These are phyloP conservation scores for Enteromius treurensis DNA, from an alignment of 2,797 vertebrate genomes.

Conservation along the genomic window DNA sequence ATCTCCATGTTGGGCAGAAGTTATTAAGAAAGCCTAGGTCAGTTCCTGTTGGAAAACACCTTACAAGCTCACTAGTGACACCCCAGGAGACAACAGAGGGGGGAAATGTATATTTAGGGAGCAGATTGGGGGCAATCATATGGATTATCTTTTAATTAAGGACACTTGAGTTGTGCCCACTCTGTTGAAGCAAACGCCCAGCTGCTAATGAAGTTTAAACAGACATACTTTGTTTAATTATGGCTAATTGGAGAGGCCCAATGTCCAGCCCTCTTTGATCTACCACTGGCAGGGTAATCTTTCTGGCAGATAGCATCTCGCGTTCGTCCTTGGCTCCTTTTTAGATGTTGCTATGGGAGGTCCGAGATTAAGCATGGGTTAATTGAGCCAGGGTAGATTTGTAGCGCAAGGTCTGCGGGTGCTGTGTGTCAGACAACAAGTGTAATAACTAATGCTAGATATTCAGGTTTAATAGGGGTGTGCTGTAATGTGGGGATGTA, in stretches of 20 bases:
- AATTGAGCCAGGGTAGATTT: constrained; percentile 80
- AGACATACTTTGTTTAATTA: constrained; percentile 99
- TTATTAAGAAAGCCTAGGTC: constrained; percentile 41
- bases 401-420: constrained; percentile 37
- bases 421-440: constrained; percentile 13
- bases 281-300: constrained; percentile 90
- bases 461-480: background rate
- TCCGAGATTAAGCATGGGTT: constrained; percentile 88
- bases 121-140: constrained; percentile 92
- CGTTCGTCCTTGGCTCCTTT: constrained; percentile 81
- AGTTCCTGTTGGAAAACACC: constrained; percentile 36
- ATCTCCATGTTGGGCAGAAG: constrained; percentile 18
- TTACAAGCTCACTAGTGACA: constrained; percentile 51
- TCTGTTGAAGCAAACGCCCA: constrained; percentile 95
- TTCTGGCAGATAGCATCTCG: constrained; percentile 93
- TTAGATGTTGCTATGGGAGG: constrained; percentile 86
- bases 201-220: constrained; percentile 99
- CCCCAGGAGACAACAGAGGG: constrained; percentile 56
- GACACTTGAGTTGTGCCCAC: constrained; percentile 97
- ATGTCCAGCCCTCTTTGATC: constrained; percentile 97
- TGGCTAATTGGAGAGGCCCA: constrained; percentile 92
- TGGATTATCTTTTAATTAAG: constrained; percentile 99
- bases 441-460: constrained; percentile 1
- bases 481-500: background rate
- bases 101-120: constrained; percentile 88